These are phyloP conservation scores for Pygoscelis antarcticus DNA, from an alignment of 2,113 vertebrate species.

Conservation along the genomic window DNA sequence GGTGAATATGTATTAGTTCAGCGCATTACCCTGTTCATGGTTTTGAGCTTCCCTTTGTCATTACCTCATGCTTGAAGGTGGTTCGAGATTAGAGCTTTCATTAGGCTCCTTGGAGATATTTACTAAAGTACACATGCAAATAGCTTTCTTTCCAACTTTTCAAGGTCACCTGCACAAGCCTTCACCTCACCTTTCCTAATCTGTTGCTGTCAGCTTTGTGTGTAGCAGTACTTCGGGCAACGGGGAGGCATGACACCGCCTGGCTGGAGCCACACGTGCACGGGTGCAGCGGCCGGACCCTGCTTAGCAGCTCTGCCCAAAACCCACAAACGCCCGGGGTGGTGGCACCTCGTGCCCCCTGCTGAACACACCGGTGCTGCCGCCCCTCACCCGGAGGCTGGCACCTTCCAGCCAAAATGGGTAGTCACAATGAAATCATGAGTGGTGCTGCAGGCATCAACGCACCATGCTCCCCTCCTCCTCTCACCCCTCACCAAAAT, in stretches of 20 bases:
- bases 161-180: not conserved
- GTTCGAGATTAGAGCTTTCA: not conserved
- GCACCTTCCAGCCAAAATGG: not conserved
- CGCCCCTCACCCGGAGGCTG: not conserved
- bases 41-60: slow-evolving; percentile 23
- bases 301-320: not conserved
- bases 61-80: not conserved
- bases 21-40: not conserved
- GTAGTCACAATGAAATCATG: rapidly evolving
- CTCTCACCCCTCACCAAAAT: not conserved
- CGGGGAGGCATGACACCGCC: rapidly evolving
- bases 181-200: not conserved
- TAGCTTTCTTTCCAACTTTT: not conserved
- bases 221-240: not conserved
- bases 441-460: not conserved
- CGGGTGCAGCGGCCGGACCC: not conserved
- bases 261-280: rapidly evolving
- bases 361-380: rapidly evolving
- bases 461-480: not conserved
- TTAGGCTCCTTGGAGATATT: slow-evolving; percentile 14
- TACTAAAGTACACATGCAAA: not conserved
- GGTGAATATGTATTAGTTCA: slow-evolving; percentile 19
- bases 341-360: not conserved
- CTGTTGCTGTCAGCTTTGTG: not conserved
- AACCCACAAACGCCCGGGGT: rapidly evolving